Evolutionary conservation across 2,797 vertebrate genomes (phyloP).

Genomic region (Sciurus carolinensis): DNA sequence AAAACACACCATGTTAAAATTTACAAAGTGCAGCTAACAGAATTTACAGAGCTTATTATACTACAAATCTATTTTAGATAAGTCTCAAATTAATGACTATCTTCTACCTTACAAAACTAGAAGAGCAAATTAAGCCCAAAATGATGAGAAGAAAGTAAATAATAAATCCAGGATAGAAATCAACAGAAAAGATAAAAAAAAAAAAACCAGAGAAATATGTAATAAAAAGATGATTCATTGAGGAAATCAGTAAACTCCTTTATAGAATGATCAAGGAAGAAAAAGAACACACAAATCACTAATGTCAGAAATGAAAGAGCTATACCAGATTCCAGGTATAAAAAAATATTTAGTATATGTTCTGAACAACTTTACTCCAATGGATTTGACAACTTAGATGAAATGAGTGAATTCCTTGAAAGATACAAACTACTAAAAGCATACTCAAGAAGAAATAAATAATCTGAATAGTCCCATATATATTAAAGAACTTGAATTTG

Average conservation of each 20-base stretch:
- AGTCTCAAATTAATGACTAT: not conserved
- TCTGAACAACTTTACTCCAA: not conserved
- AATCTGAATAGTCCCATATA: not conserved
- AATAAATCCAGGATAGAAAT: not conserved
- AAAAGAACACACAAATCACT: not conserved
- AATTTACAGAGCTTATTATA: not conserved
- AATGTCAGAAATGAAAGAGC: not conserved
- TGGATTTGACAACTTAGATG: not conserved
- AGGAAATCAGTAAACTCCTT: not conserved
- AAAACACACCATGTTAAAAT: not conserved
- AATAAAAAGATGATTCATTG: not conserved
- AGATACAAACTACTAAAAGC: not conserved
- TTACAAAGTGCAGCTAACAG: not conserved
- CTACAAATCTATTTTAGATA: not conserved
- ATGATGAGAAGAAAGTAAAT: constrained; percentile 1
- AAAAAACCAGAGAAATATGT: not conserved
- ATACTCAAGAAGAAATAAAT: not conserved
- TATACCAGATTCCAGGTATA: not conserved
- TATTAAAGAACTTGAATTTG: not conserved
- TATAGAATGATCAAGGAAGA: not conserved
- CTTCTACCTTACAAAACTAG: not conserved
- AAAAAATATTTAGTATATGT: not conserved
- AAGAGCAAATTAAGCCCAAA: not conserved
- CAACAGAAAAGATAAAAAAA: not conserved
- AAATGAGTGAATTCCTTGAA: not conserved